Evolutionary conservation across 1,140 invertebrate genomes (phyloP), one percentile per base, ranked within the genome.

Genomic region (Cotesia glomerata): DNA sequence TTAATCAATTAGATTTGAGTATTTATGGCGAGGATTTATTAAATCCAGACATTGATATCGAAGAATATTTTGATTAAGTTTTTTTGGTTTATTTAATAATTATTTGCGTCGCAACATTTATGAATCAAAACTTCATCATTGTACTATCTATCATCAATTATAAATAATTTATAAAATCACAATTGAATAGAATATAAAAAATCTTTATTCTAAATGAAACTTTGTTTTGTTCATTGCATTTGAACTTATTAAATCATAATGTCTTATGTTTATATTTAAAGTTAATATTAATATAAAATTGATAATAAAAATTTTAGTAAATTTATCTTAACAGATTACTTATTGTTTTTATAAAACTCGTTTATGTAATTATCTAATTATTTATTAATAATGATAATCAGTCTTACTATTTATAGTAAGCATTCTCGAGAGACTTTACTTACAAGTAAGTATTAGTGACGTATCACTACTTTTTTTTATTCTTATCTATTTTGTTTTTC

Each of bases 11-110:
- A 66, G 97, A 99, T 88, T 86, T 99, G 49, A 93, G 92, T 75
- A 88, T 90, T 18, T 95, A 94, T 88, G 96, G 95, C 59, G 95
- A 98, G 85, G 92, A 98, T 85, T 91, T 99, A 74, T 89, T 99
- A 4, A 94, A 99, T 89, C 97, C 97, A 16, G 90, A 95, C 86
- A 94, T 99, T 81, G 97, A 99, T 86, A 97, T 99, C 81, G 97
- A 99, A 85, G 98, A 99, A 90, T 99, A 98, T 88, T 99, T 99
- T 92, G 98, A 99, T 91, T 99, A 87, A 89, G 13, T 35, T 59
- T 5, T 26, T 36, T 67, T 36, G 11, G 49, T 63, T 65, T 18
- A 18, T 26, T 26, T 26, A 26, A 26, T 26, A 26, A 26, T 26
- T n/a, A 69, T 54, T 45, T 45, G 39, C 39, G 39, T 45, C 39